Conservation (phyloP, 1,140 invertebrate genomes). For the Vanessa atalanta region DNA sequence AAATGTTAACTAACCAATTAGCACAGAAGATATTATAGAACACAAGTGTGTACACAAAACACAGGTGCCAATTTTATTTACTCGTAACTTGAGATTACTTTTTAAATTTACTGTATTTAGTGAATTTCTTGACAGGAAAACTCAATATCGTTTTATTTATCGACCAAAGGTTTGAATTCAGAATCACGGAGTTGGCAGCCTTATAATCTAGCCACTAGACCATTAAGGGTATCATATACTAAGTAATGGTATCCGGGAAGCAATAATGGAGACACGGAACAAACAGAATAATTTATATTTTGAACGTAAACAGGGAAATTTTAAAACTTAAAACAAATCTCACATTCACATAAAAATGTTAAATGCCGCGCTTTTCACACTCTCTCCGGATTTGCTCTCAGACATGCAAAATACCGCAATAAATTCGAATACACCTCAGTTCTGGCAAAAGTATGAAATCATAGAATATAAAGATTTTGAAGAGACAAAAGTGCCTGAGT, state of each 20-base stretch:
- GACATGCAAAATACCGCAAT: conserved; percentile 40
- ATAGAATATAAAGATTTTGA: background rate
- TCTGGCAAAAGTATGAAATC: conserved; percentile 31
- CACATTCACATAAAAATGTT: conserved; percentile 30
- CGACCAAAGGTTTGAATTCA: no score
- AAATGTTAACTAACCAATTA: no score
- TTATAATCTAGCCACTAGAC: no score
- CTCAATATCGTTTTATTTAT: no score
- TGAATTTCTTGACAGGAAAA: no score
- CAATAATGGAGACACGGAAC: conserved; percentile 21
- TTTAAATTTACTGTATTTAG: no score
- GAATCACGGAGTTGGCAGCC: no score
- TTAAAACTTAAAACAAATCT: conserved; percentile 32
- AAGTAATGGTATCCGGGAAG: background rate
- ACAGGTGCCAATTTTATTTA: no score
- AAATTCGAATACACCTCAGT: conserved; percentile 37
- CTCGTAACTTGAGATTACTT: no score
- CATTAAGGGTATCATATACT: no score
- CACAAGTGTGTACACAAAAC: no score
- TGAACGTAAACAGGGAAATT: conserved; percentile 21
- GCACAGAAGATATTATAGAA: no score
- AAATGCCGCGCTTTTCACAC: conserved; percentile 32
- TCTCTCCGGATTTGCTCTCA: conserved; percentile 33
- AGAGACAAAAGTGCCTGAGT: background rate
- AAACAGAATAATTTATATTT: conserved; percentile 31